Conservation (phyloP, 2,888 invertebrate genomes). For the Hemaris fuciformis region DNA sequence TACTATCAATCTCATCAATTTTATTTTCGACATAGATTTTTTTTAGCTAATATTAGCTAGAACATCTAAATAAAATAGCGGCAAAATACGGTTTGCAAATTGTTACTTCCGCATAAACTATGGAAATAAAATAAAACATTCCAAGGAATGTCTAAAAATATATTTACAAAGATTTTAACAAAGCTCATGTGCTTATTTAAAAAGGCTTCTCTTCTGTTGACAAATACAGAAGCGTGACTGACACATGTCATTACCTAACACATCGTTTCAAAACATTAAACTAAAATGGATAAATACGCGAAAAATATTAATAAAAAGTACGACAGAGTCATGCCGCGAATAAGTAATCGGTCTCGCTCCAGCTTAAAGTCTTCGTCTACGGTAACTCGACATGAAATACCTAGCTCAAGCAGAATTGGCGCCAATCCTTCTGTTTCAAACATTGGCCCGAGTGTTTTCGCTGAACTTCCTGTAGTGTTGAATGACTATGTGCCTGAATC, state of each 20-base stretch:
- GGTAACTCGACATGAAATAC: slow-evolving; percentile 59
- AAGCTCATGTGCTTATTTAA: background rate
- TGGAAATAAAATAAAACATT: too few species aligned
- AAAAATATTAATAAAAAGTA: slow-evolving; percentile 44
- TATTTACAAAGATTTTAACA: background rate
- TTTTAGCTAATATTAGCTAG: too few species aligned
- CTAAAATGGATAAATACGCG: slow-evolving; percentile 34
- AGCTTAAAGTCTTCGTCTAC: slow-evolving; percentile 48
- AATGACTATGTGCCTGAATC: slow-evolving; percentile 55
- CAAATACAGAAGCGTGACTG: background rate
- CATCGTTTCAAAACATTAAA: slow-evolving; percentile 29
- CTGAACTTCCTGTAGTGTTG: slow-evolving; percentile 64
- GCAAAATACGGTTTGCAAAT: too few species aligned
- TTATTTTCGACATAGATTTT: too few species aligned
- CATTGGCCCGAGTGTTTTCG: slow-evolving; percentile 49
- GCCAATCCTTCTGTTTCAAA: slow-evolving; percentile 64
- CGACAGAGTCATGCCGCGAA: slow-evolving; percentile 68
- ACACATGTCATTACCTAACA: slow-evolving; percentile 20
- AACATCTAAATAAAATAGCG: too few species aligned
- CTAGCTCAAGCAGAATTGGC: slow-evolving; percentile 53
- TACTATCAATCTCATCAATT: too few species aligned
- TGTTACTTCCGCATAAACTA: too few species aligned
- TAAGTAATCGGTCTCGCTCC: slow-evolving; percentile 42
- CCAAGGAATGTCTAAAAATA: background rate
- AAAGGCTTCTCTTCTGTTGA: background rate